Evolutionary conservation across 2,797 vertebrate genomes (phyloP).

Genomic region (Cuculus canorus): DNA sequence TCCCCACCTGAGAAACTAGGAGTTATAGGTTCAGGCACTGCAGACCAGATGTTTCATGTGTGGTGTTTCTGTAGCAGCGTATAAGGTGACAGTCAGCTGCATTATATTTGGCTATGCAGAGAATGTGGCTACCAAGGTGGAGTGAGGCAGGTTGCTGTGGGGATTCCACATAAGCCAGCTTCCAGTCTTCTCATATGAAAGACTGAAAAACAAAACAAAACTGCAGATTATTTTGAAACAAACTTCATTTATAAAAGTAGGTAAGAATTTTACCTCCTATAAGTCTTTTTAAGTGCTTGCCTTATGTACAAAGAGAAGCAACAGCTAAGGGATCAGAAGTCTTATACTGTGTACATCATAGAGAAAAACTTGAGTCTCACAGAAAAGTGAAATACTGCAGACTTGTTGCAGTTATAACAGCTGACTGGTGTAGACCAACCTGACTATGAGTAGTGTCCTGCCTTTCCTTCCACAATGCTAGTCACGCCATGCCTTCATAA

Average conservation of each 20-base stretch:
- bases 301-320: background rate
- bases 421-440: background rate
- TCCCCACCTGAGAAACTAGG: background rate
- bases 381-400: background rate
- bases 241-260: background rate
- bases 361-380: background rate
- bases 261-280: background rate
- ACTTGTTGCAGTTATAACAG: background rate
- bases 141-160: background rate
- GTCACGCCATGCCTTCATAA: background rate
- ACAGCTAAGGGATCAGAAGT: background rate
- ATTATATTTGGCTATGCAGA: background rate
- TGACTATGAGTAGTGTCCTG: background rate
- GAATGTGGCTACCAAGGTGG: background rate
- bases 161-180: background rate
- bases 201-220: background rate
- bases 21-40: background rate
- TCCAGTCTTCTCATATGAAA: background rate
- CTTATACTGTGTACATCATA: background rate
- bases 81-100: background rate
- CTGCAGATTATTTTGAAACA: background rate
- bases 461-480: background rate
- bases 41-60: background rate
- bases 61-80: background rate
- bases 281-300: constrained; percentile 19